A percentile compares a stretch with the other conserved stretches of the same genome.
phyloP scores from a whole-genome alignment of 1,140 invertebrate genomes.

The Tyrophagus putrescentiae region DNA sequence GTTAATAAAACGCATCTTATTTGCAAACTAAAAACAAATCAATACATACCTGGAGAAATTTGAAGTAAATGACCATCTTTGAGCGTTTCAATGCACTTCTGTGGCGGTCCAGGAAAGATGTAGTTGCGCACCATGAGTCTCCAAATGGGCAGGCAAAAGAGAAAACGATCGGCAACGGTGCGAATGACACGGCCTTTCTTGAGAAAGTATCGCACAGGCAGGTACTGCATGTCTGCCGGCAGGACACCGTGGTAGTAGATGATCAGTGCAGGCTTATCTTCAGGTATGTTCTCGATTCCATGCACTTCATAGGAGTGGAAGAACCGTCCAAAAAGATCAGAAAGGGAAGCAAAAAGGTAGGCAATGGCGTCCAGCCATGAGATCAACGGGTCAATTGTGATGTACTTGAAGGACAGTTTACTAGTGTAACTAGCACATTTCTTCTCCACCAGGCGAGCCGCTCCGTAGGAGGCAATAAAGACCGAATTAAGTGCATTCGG shows the following conservation, averaged over 20 bases:
- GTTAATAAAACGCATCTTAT: no score
- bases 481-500: no score
- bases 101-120: conserved; percentile 82
- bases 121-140: conserved; percentile 44
- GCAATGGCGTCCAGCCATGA: not conserved
- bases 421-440: no score
- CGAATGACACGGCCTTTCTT: conserved; percentile 66
- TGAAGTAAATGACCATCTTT: conserved; percentile 72
- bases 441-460: no score
- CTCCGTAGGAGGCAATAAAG: no score
- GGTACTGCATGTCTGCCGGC: conserved; percentile 91
- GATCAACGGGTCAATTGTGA: no score
- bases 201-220: conserved; percentile 64
- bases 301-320: conserved; percentile 62
- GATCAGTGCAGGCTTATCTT: conserved; percentile 62
- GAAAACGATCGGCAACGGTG: conserved; percentile 80
- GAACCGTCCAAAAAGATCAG: not conserved
- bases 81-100: conserved; percentile 65
- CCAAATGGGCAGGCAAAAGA: conserved; percentile 82
- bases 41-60: conserved; percentile 92
- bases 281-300: conserved; percentile 82
- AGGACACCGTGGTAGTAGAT: conserved; percentile 96
- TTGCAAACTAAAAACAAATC: no score
- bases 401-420: no score
- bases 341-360: conserved; percentile 37